Evolutionary conservation across 2,113 vertebrate species (phyloP).

Genomic region (Cochlearius cochlearius): DNA sequence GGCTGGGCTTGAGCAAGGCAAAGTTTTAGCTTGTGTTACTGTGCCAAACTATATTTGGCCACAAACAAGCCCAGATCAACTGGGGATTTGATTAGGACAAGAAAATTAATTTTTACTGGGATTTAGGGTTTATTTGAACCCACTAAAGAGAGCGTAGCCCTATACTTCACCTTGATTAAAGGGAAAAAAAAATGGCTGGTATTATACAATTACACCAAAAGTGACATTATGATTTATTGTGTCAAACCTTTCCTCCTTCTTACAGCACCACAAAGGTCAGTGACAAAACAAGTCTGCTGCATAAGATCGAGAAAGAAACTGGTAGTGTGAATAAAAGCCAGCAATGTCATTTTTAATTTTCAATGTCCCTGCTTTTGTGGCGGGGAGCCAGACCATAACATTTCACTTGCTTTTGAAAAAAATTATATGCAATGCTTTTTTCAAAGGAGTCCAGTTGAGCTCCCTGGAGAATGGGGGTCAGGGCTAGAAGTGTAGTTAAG

Average conservation of each 20-base stretch:
- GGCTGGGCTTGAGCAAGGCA: neutral
- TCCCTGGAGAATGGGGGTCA: neutral
- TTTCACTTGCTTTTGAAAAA: neutral
- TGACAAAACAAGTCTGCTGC: neutral
- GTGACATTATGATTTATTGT: slow-evolving; percentile 43
- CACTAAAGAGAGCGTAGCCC: neutral
- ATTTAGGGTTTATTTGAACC: slow-evolving; percentile 6
- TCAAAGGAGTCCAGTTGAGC: neutral
- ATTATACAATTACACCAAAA: slow-evolving; percentile 41
- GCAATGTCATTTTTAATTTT: slow-evolving; percentile 41
- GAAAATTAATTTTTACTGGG: slow-evolving; percentile 48
- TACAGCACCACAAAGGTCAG: slow-evolving; percentile 20
- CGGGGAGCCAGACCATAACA: neutral
- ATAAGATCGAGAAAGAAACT: neutral
- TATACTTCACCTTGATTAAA: slow-evolving; percentile 54
- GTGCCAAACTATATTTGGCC: neutral
- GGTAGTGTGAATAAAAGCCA: neutral
- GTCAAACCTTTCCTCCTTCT: slow-evolving; percentile 19
- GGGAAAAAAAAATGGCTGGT: neutral
- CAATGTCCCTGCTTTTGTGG: neutral
- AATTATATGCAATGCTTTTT: neutral
- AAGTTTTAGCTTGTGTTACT: neutral
- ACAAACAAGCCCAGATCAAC: neutral
- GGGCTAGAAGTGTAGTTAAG: neutral
- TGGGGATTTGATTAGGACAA: neutral